Conservation (phyloP, 2,113 vertebrate genomes). For the Cyprinodon tularosa region DNA sequence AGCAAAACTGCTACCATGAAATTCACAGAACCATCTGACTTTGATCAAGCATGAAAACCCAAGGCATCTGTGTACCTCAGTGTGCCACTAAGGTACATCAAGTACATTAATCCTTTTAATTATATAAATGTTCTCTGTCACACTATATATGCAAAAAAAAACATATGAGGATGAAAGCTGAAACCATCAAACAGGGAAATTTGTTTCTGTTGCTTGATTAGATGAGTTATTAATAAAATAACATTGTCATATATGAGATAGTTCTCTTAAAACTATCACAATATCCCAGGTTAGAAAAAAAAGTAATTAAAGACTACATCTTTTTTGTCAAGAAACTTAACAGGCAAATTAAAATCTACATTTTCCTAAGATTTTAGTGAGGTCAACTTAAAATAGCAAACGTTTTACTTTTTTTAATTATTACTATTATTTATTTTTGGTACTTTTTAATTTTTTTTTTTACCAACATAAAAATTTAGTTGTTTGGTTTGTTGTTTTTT, state of each 20-base stretch:
- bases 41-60: constrained; percentile 32
- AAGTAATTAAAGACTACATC: no score
- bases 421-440: no score
- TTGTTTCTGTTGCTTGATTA: background rate
- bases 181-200: background rate
- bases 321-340: no score
- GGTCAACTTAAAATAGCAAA: no score
- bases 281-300: no score
- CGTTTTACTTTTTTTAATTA: no score
- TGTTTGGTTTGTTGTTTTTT: no score
- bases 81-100: background rate
- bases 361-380: no score
- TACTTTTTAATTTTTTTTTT: no score
- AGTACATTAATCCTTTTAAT: background rate
- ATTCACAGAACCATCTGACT: constrained; percentile 37
- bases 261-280: background rate
- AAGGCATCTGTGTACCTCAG: constrained; percentile 46
- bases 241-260: background rate
- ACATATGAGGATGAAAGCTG: background rate
- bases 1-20: constrained; percentile 16
- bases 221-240: background rate
- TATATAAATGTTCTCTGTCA: background rate
- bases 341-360: no score
- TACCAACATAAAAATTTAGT: no score
- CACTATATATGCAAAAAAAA: constrained; percentile 1